Conservation (phyloP, 2,797 vertebrate species). For the Dallia pectoralis region DNA sequence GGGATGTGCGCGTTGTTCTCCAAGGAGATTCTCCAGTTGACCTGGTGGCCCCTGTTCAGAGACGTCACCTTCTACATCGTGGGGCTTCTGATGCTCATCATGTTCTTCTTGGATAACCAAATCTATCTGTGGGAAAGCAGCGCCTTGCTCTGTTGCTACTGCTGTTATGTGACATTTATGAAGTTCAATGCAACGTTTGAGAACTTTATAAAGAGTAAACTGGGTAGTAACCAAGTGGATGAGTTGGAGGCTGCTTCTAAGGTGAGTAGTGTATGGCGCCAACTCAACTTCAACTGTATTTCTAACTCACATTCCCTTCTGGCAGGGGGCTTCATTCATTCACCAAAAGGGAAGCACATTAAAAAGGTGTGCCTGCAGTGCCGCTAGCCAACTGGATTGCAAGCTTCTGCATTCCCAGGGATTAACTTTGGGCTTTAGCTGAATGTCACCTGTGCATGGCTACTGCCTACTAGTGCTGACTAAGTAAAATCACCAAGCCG, state of each 20-base stretch:
- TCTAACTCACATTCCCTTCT: not conserved
- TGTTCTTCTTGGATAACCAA: slow-evolving; percentile 95
- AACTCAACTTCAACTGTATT: not conserved
- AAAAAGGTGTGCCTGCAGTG: not conserved
- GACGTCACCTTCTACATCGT: slow-evolving; percentile 95
- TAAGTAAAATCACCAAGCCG: slow-evolving; percentile 37
- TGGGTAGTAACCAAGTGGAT: slow-evolving; percentile 87
- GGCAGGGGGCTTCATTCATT: not conserved
- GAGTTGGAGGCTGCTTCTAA: slow-evolving; percentile 81
- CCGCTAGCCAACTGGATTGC: slow-evolving; percentile 17
- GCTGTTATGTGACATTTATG: slow-evolving; percentile 92
- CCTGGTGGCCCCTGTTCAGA: slow-evolving; percentile 98
- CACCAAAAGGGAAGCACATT: not conserved
- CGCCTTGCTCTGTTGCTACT: slow-evolving; percentile 82
- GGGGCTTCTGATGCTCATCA: slow-evolving; percentile 91
- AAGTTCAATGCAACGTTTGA: slow-evolving; percentile 91
- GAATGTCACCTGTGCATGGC: slow-evolving; percentile 39
- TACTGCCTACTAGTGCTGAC: slow-evolving; percentile 48
- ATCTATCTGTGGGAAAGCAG: slow-evolving; percentile 86
- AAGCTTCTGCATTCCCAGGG: slow-evolving; percentile 30
- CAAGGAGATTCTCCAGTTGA: slow-evolving; percentile 91
- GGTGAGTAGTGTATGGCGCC: slow-evolving; percentile 74
- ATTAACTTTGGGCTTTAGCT: slow-evolving; percentile 46
- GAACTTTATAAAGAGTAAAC: slow-evolving; percentile 74
- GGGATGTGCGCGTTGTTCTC: slow-evolving; percentile 98